Evolutionary conservation across 1,140 invertebrate species (phyloP).

Genomic region (Drosophila nasuta): DNA sequence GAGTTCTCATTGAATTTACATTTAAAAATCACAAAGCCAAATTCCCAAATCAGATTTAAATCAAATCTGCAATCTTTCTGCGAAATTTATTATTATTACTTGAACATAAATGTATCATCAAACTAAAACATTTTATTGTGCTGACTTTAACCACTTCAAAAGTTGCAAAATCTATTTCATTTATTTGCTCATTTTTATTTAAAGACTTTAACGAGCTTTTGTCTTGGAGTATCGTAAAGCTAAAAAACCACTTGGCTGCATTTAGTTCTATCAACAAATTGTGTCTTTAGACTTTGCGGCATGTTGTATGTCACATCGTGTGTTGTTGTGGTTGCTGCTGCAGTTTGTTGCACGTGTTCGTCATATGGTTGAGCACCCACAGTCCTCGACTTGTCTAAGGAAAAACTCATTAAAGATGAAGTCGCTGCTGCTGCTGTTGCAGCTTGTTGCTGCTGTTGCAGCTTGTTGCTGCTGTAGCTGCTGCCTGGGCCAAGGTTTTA

Average conservation of each 20-base stretch:
- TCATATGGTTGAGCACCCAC: constrained; percentile 18
- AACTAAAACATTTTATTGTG: neutral
- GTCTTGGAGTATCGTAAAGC: neutral
- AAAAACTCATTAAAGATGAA: constrained; percentile 52
- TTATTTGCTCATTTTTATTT: neutral
- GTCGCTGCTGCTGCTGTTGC: too few relatives aligned
- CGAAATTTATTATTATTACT: too few relatives aligned
- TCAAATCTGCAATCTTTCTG: too few relatives aligned
- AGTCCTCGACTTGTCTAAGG: neutral
- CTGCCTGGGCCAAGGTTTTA: constrained; percentile 56
- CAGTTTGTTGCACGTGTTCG: constrained; percentile 25
- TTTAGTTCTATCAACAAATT: constrained; percentile 7
- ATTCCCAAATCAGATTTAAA: too few relatives aligned
- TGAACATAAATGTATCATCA: too few relatives aligned
- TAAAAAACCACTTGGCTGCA: neutral
- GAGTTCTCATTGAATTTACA: too few relatives aligned
- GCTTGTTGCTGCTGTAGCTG: neutral
- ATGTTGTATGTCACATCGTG: constrained; percentile 5
- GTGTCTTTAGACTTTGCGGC: constrained; percentile 2
- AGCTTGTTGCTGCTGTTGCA: constrained; percentile 18
- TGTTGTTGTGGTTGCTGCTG: neutral
- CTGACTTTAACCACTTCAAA: neutral
- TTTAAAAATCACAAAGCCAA: too few relatives aligned
- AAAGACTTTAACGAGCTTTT: neutral
- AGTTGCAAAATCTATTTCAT: neutral